Percentiles rank a stretch among this genome's conserved stretches.
phyloP scores from a whole-genome alignment of 2,888 invertebrate genomes.

The Caenorhabditis becei region DNA sequence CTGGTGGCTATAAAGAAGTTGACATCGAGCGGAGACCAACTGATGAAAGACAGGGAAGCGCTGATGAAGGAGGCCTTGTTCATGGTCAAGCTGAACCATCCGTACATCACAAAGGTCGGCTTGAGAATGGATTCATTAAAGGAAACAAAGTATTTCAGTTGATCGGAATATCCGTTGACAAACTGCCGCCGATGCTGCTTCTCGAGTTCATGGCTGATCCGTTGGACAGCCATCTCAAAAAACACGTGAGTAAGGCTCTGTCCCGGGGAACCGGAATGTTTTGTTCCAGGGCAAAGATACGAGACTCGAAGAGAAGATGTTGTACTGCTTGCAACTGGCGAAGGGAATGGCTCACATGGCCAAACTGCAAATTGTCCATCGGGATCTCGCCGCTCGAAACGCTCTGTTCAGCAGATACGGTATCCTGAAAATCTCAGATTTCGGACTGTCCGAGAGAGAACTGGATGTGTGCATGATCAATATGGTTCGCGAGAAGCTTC shows the following conservation, averaged over 20 bases:
- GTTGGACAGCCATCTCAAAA: conserved; percentile 8
- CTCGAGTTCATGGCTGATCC: conserved; percentile 38
- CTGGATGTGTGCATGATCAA: conserved; percentile 11
- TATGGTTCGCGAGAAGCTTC: not conserved
- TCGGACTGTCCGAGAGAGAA: conserved; percentile 38
- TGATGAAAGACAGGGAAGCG: conserved; percentile 9
- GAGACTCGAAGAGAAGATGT: conserved; percentile 35
- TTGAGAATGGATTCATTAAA: not conserved
- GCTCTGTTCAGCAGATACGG: conserved; percentile 50
- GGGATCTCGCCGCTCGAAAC: conserved; percentile 64
- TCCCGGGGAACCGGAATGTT: not conserved
- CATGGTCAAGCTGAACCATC: conserved; percentile 40
- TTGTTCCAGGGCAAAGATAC: conserved; percentile 20
- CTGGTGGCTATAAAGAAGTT: conserved; percentile 45
- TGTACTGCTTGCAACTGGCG: conserved; percentile 43
- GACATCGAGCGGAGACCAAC: conserved; percentile 1
- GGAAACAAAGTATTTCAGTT: conserved; percentile 7
- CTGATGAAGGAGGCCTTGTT: conserved; percentile 51
- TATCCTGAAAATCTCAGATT: conserved; percentile 51
- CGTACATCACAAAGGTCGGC: conserved; percentile 41
- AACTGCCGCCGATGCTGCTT: conserved; percentile 29
- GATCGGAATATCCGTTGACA: conserved; percentile 40
- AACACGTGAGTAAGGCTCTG: conserved; percentile 6
- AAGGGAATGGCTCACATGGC: conserved; percentile 36
- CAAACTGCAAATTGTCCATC: conserved; percentile 53